Evolutionary conservation across 2,113 vertebrate species (phyloP).

Genomic region (Hirundichthys speculiger): DNA sequence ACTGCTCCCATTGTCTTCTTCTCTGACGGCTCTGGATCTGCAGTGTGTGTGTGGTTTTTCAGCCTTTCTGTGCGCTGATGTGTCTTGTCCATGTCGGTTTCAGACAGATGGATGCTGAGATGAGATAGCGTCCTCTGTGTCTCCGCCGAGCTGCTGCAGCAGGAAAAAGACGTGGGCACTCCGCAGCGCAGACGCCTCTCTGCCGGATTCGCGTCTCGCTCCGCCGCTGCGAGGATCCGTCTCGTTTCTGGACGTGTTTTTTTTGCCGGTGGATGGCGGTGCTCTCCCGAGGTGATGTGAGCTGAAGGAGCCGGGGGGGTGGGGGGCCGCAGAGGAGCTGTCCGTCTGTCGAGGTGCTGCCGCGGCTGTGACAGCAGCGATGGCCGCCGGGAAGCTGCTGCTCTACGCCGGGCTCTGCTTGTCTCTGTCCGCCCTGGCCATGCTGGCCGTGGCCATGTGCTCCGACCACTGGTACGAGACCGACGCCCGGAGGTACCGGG

Average conservation of each 20-base stretch:
- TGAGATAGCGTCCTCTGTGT: slow-evolving; percentile 58
- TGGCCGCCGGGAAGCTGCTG: slow-evolving; percentile 98
- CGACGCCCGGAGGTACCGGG: slow-evolving; percentile 95
- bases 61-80: slow-evolving; percentile 12
- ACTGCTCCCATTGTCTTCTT: no score
- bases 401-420: slow-evolving; percentile 97
- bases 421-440: slow-evolving; percentile 95
- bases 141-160: slow-evolving; percentile 52
- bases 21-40: no score
- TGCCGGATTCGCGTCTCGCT: slow-evolving; percentile 1
- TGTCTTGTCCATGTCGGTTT: slow-evolving; percentile 40
- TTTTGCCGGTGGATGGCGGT: slow-evolving; percentile 21
- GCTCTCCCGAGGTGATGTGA: slow-evolving; percentile 71
- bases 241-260: no score
- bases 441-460: slow-evolving; percentile 98
- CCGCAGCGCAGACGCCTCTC: neutral
- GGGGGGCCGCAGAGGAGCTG: slow-evolving; percentile 76
- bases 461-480: slow-evolving; percentile 99
- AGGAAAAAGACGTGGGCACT: slow-evolving; percentile 29
- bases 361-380: slow-evolving; percentile 79
- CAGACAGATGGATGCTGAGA: slow-evolving; percentile 65
- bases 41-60: no score
- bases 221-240: neutral
- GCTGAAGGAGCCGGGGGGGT: slow-evolving; percentile 61
- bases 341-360: slow-evolving; percentile 86